Conservation (phyloP, 2,888 invertebrate genomes). For the Bellardia bayeri region DNA sequence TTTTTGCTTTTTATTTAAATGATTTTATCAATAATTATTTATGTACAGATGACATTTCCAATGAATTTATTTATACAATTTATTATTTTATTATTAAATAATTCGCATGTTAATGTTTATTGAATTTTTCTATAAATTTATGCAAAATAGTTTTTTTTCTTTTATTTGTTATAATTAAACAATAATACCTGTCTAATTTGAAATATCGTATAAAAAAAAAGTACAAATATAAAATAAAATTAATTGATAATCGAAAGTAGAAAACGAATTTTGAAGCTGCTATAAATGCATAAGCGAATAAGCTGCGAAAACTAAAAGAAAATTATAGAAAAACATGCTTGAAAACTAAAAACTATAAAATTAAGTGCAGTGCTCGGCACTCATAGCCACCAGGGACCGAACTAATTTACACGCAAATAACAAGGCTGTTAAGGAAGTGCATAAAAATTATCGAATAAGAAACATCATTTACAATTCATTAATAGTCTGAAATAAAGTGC, state of each 20-base stretch:
- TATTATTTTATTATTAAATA: conserved; percentile 43
- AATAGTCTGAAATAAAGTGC: no score
- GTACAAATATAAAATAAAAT: neutral
- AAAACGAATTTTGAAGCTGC: neutral
- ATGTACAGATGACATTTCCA: conserved; percentile 33
- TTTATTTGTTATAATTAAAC: conserved; percentile 16
- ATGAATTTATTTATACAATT: conserved; percentile 42
- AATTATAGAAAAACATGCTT: no score
- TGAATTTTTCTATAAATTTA: conserved; percentile 27
- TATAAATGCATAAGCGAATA: neutral
- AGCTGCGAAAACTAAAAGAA: no score
- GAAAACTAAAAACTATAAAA: no score
- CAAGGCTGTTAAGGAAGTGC: no score
- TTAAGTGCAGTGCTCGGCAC: no score
- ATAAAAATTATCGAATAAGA: no score
- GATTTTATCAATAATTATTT: conserved; percentile 34
- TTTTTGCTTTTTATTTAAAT: neutral
- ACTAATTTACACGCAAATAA: no score
- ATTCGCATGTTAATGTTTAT: conserved; percentile 6
- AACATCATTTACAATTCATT: no score
- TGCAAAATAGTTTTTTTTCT: conserved; percentile 5
- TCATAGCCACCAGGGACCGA: no score
- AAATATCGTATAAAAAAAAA: neutral
- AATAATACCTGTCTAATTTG: conserved; percentile 15
- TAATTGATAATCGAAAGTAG: neutral